Evolutionary conservation across 2,113 vertebrate genomes (phyloP), one percentile per base, ranked within the genome.

Genomic region (Pitta sordida): DNA sequence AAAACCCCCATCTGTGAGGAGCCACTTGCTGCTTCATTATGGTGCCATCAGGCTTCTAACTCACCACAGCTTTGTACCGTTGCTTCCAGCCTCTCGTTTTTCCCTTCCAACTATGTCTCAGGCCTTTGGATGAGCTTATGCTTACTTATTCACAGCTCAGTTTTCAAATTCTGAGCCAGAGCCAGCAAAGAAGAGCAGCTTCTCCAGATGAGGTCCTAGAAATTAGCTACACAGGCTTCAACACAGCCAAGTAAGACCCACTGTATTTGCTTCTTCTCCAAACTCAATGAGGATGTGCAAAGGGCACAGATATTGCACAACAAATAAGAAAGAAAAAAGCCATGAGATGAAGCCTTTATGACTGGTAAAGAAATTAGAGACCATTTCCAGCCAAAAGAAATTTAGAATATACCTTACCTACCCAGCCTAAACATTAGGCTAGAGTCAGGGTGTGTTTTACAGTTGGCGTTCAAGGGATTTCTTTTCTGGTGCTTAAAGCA

Each of bases 141-240:
- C 36, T 80, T 91, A 90, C 85, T 88, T 91, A 93, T 83, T 70
- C 9, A 7, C 51, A 79, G 74, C 60, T 96, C 69, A 55, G 36
- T 65, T 95, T 95, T 87, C 70, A 93, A 84, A 94, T 73, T 74
- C 56, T 82, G 90, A 87, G 37, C 68, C 68, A 71, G 43, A 78
- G 82, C 63, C 82, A 94, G 41, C 1, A 7, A 85, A 91, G 63
- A 68, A 59, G 65, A 94, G 89, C 17, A 11, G 34, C 55, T 94
- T 83, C 88, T 92, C 84, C 71, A 91, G 75, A 95, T 82, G 64
- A 88, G 41, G 49, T 56, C 55, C 85, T 88, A 86, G 76, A 88
- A 94, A 75, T 68, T 11, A 91, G 52, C 81, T 83, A 65, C 46
- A 53, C 21, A 65, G 56, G 26, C 75, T 68, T 86, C 56, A 69